Base-by-base conservation (phyloP, 2,797 vertebrate species). In the Sarcophilus harrisii region DNA sequence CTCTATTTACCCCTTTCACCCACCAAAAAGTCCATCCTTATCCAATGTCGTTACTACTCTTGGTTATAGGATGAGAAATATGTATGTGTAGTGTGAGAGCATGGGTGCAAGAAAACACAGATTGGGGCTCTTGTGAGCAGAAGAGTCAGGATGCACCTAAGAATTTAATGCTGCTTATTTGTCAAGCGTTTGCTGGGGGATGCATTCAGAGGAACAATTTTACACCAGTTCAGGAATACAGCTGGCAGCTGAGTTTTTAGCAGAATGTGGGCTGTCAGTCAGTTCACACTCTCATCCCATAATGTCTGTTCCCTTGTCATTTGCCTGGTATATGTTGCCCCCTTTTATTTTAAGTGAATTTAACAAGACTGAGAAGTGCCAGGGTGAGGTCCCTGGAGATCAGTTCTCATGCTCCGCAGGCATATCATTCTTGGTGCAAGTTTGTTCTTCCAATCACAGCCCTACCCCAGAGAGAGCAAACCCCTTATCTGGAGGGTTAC, bases 261-360 rank as follows among this genome's bases (percentile, higher is more conserved):
- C 91, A 93, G 73, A 87, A 90, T 57, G 60, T 55, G 60, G 89
- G 54, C 95, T 96, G 96, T 96, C 97, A 94, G 87, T 94, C 96
- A 94, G 66, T 21, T 87, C 95, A 91, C 89, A 90, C 1, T 30
- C 92, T 92, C 89, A 59, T 52, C 94, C 92, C 93, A 94, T 95
- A 94, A 73, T 94, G 90, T 96, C 92, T 94, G 91, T 96, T 96
- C 91, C 73, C 95, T 92, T 96, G 96, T 96, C 95, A 91, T 96
- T 93, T 92, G 92, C 95, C 94, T 87, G 93, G 94, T 93, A 93
- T 95, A 62, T 30, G 29, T 32, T 49, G 45, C 49, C 57, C 21
- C 30, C 94, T 96, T 96, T 96, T 96, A 96, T 95, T 94, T 94
- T 94, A 96, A 97, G 93, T 95, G 94, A 95, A 58, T 95, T 96